Conservation (phyloP, 2,888 invertebrate species). For the Leptopilina myrica region DNA sequence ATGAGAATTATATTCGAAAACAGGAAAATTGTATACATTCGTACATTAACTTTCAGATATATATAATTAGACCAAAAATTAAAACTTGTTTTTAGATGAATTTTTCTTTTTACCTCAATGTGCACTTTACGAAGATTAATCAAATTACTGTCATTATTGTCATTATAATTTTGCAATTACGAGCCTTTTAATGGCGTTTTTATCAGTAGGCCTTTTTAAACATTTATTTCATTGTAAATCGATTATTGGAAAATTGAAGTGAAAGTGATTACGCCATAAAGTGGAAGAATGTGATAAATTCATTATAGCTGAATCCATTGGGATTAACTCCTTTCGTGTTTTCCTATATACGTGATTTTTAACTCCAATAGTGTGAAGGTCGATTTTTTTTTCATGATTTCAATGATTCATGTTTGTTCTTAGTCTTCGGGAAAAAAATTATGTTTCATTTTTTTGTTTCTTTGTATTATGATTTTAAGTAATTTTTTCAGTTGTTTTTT, state of each 20-base stretch:
- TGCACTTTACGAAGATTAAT: no score
- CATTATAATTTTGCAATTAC: background rate
- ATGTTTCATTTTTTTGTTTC: no score
- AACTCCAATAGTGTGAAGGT: conserved; percentile 53
- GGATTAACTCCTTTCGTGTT: conserved; percentile 19
- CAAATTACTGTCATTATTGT: background rate
- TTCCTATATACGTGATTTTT: conserved; percentile 48
- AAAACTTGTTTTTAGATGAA: no score
- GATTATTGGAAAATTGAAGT: conserved; percentile 22
- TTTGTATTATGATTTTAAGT: no score
- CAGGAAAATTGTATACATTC: no score
- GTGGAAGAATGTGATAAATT: conserved; percentile 19
- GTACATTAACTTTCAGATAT: no score
- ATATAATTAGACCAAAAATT: no score
- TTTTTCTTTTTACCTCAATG: no score
- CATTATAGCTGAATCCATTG: conserved; percentile 15
- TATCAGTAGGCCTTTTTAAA: background rate
- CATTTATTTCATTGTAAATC: conserved; percentile 6
- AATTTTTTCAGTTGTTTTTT: no score
- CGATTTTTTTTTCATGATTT: conserved; percentile 63
- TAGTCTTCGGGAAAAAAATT: conserved; percentile 47
- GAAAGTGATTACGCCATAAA: conserved; percentile 23
- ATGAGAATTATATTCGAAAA: no score
- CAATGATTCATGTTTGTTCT: conserved; percentile 58
- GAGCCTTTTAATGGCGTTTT: background rate